phyloP scores from a whole-genome alignment of 2,797 vertebrate species.

The Toxotes lorentzi region DNA sequence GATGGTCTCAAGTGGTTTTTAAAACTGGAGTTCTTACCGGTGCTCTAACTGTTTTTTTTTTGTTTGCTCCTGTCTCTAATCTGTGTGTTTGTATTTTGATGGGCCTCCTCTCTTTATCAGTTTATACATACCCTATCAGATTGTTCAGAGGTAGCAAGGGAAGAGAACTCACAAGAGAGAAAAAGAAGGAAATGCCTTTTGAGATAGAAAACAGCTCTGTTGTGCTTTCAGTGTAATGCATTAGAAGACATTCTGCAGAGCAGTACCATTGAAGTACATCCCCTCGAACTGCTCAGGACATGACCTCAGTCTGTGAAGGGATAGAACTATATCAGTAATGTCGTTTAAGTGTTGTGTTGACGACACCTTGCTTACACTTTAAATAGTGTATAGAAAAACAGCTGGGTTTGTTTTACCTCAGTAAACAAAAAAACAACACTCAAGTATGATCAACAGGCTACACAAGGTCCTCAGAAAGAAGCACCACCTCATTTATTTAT shows the following conservation, averaged over 20 bases:
- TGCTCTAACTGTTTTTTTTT: neutral
- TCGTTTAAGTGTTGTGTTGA: neutral
- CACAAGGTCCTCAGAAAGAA: neutral
- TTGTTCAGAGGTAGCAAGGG: constrained; percentile 7
- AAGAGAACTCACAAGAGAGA: neutral
- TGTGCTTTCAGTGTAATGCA: neutral
- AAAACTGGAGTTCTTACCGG: neutral
- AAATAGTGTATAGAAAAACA: neutral
- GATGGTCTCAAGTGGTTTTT: neutral
- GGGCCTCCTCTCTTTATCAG: neutral
- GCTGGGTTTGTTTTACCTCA: neutral
- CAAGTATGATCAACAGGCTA: neutral
- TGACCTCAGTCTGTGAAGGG: too few relatives aligned
- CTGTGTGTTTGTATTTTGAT: neutral
- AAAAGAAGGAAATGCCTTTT: constrained; percentile 3
- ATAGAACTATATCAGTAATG: too few relatives aligned
- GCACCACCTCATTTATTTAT: neutral
- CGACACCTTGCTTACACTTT: neutral
- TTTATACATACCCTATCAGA: constrained; percentile 25
- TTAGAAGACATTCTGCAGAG: neutral
- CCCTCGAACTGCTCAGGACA: too few relatives aligned
- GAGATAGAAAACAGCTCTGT: neutral
- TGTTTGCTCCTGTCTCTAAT: neutral
- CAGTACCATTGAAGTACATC: neutral
- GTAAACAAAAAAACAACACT: neutral